Evolutionary conservation across 2,888 invertebrate species (phyloP).

Genomic region (Colletes collaris): DNA sequence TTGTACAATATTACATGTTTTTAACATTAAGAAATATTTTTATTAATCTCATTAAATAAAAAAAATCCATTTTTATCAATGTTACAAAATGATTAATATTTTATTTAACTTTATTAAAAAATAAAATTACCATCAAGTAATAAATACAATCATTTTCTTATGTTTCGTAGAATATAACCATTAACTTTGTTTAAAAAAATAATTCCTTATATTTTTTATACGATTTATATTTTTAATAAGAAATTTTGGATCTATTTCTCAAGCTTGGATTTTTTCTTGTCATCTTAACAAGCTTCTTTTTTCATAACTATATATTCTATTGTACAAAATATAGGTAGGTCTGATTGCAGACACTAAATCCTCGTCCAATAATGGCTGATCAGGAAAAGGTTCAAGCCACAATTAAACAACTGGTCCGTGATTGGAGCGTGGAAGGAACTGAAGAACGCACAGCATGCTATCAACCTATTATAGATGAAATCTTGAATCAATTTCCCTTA

Average conservation of each 20-base stretch:
- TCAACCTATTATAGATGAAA: conserved; percentile 93
- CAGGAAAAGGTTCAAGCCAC: conserved; percentile 95
- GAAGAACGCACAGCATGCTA: conserved; percentile 94
- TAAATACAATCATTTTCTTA: background rate
- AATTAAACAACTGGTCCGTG: conserved; percentile 97
- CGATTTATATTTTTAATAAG: background rate
- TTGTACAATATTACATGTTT: conserved; percentile 38
- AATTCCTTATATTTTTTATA: background rate
- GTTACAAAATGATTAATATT: background rate
- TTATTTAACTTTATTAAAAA: background rate
- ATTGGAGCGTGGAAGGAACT: conserved; percentile 95
- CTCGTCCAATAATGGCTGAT: conserved; percentile 80
- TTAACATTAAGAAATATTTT: conserved; percentile 1
- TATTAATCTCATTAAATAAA: conserved; percentile 1
- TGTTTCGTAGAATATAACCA: background rate
- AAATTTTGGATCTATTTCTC: conserved; percentile 17
- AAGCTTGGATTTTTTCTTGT: conserved; percentile 46
- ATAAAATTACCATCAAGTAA: background rate
- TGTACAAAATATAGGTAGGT: conserved; percentile 76
- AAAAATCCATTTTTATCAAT: background rate
- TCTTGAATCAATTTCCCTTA: conserved; percentile 89
- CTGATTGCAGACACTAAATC: conserved; percentile 78
- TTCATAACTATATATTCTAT: conserved; percentile 67
- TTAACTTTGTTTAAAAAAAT: conserved; percentile 4
- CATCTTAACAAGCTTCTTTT: conserved; percentile 53